Conservation (phyloP, 2,797 vertebrate genomes). For the Gobio occitaniae region DNA sequence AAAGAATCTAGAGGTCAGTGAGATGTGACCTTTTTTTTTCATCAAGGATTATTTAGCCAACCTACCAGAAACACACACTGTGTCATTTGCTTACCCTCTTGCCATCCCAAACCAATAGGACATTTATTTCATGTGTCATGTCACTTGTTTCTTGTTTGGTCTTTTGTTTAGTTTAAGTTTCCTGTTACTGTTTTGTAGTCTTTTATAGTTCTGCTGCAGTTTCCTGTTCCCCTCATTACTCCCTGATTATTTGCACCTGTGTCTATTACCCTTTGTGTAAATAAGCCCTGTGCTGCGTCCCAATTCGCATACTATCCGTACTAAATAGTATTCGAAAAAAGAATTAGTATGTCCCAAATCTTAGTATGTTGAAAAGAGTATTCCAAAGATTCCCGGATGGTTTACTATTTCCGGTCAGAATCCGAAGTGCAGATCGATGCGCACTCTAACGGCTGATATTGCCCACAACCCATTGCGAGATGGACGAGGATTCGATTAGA, state of each 20-base stretch:
- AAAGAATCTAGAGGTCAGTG: constrained; percentile 91
- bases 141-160: background rate
- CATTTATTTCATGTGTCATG: background rate
- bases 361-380: too few relatives aligned
- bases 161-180: background rate
- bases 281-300: too few relatives aligned
- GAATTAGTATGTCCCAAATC: too few relatives aligned
- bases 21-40: background rate
- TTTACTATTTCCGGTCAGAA: too few relatives aligned
- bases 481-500: too few relatives aligned
- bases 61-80: background rate
- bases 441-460: too few relatives aligned
- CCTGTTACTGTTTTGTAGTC: background rate
- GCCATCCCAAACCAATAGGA: background rate
- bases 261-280: background rate
- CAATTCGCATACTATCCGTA: too few relatives aligned
- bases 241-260: background rate
- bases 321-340: too few relatives aligned
- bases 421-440: too few relatives aligned
- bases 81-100: background rate
- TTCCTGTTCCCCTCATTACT: background rate
- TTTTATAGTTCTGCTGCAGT: background rate
- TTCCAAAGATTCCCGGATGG: too few relatives aligned
- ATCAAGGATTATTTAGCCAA: background rate
- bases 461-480: too few relatives aligned